Percentiles rank a stretch among this genome's conserved stretches.
These are phyloP conservation scores for Todus mexicanus DNA, from an alignment of 2,797 vertebrate genomes.

Conservation along the genomic window DNA sequence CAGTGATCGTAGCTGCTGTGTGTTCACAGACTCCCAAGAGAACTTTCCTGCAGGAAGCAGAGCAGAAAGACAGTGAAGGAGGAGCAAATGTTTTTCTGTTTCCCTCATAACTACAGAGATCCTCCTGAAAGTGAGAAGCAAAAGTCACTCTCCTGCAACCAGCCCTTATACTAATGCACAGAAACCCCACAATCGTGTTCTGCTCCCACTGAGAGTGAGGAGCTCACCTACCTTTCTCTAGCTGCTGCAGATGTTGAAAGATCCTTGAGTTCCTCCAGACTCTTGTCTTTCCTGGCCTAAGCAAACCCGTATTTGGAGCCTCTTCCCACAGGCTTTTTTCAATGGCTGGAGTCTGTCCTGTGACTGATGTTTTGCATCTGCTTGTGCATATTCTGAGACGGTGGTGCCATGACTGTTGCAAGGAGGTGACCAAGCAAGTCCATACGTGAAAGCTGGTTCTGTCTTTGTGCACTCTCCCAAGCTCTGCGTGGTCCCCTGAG, in stretches of 20 bases:
- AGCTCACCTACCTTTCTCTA: background rate
- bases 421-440: too few species aligned
- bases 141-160: background rate
- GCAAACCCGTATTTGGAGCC: background rate
- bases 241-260: background rate
- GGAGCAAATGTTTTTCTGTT: background rate
- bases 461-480: too few species aligned
- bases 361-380: too few species aligned
- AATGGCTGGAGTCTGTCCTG: background rate
- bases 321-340: background rate
- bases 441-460: too few species aligned
- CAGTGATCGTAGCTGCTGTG: background rate
- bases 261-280: background rate
- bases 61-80: background rate
- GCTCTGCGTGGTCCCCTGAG: too few species aligned
- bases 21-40: background rate
- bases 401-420: too few species aligned
- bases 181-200: background rate
- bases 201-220: background rate
- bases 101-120: background rate
- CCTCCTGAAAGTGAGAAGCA: background rate
- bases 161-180: background rate
- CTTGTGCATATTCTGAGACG: too few species aligned
- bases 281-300: background rate
- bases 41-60: background rate